Evolutionary conservation across 1,140 invertebrate genomes (phyloP).

Genomic region (Grapholita molesta): DNA sequence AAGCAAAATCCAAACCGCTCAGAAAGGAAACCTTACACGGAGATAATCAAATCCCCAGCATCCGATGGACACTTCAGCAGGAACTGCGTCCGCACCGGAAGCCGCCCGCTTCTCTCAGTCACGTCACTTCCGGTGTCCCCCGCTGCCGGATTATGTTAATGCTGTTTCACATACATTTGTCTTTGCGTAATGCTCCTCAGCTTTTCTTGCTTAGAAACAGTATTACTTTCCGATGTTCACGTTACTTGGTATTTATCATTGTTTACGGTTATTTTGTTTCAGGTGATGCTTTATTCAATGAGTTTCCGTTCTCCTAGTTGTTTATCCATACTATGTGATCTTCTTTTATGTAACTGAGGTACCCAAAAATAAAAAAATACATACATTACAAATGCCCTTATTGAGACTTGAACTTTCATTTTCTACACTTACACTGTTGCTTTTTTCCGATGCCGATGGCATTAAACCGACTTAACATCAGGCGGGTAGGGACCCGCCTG

Average conservation of each 20-base stretch:
- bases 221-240: conserved; percentile 56
- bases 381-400: too few species aligned
- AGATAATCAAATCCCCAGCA: conserved; percentile 39
- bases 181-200: conserved; percentile 60
- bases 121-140: conserved; percentile 59
- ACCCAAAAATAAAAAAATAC: too few species aligned
- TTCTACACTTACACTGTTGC: too few species aligned
- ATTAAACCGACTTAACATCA: too few species aligned
- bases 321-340: too few species aligned
- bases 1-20: background rate
- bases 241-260: conserved; percentile 41
- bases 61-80: conserved; percentile 43
- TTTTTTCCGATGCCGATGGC: too few species aligned
- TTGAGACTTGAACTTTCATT: too few species aligned
- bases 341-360: too few species aligned
- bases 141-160: conserved; percentile 69
- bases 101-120: conserved; percentile 28
- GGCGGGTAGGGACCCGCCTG: too few species aligned
- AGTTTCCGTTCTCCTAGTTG: too few species aligned
- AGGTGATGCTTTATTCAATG: too few species aligned
- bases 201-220: conserved; percentile 44
- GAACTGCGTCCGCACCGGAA: conserved; percentile 30
- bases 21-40: background rate
- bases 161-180: conserved; percentile 65
- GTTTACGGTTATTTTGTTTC: conserved; percentile 43